Conservation (phyloP, 2,797 vertebrate genomes). For the Hypotaenidia okinawae region DNA sequence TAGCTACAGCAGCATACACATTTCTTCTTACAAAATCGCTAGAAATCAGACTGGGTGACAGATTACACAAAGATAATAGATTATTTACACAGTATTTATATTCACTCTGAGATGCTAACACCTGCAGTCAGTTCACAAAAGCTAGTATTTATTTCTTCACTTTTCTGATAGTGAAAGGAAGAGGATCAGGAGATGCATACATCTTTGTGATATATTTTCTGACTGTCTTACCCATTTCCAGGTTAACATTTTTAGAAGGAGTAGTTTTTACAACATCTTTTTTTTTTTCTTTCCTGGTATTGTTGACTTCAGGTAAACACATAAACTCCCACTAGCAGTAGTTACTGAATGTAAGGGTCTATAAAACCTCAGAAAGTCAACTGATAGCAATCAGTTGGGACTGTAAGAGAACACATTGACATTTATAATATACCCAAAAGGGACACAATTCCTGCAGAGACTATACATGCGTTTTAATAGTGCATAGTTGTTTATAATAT, state of each 20-base stretch:
- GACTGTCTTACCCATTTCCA: not conserved
- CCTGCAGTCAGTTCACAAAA: not conserved
- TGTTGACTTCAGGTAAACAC: not conserved
- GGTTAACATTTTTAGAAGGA: not conserved
- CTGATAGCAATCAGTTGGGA: not conserved
- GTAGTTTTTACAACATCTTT: not conserved
- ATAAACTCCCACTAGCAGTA: not conserved
- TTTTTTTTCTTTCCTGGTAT: not conserved
- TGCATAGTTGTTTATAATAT: not conserved
- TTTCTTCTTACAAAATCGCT: not conserved
- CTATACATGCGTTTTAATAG: not conserved
- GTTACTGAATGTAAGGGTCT: not conserved
- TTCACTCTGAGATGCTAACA: not conserved
- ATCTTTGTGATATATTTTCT: not conserved
- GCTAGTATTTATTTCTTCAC: not conserved
- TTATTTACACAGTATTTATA: not conserved
- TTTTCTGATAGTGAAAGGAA: not conserved
- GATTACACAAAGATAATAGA: not conserved
- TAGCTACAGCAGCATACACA: not conserved
- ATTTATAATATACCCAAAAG: not conserved
- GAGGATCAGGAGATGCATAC: not conserved
- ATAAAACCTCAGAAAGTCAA: conserved; percentile 1
- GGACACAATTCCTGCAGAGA: not conserved
- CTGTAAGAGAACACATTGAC: not conserved
- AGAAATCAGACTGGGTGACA: not conserved